Base-by-base conservation (phyloP, 1,140 invertebrate genomes). In the Drosophila serrata region DNA sequence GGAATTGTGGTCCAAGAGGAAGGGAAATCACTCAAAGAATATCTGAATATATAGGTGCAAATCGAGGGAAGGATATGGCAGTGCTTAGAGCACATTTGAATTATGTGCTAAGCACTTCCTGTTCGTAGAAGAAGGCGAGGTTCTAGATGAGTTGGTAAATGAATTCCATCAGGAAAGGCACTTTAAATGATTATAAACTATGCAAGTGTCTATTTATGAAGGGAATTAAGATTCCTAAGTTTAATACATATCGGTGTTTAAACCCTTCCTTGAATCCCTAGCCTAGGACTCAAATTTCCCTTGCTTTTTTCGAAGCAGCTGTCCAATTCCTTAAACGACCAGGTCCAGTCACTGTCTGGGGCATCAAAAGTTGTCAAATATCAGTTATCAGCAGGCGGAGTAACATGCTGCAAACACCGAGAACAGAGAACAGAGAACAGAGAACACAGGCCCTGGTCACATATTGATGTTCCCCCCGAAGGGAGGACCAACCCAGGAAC, bases 351-450 rank as follows among this genome's bases (percentile, higher is more conserved):
- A 85, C 88, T 78, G 84, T 87, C 82, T 88, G 85, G 79, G 79
- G 79, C 77, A 79, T 88, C 85, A 88, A 88, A 88, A 90, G 85
- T 88, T 88, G 85, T 88, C 85, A 88, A 88, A 88, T 88, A 88
- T 88, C 85, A 88, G 85, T 88, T 88, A 90, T 88, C 85, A 88
- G 85, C 77, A 79, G 78, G 78, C 78, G 69, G 82, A 81, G 86
- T 48, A 85, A 90, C 85, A 88, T 78, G 81, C 68, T 70, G 68
- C 74, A 81, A 84, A 65, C 81, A 84, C 59, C 62, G 55, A 57
- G 49, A 17, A 70, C 56, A 42, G 39, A 33, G 51, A 19, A 22
- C 48, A 13, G 43, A 45, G 40, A 42, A 45, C 55, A 61, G 40
- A 39, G 19, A 43, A 58, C 24, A 37, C 27, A 24, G 35, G 27